phyloP scores from a whole-genome alignment of 2,113 vertebrate genomes.

The Brachypteracias leptosomus region DNA sequence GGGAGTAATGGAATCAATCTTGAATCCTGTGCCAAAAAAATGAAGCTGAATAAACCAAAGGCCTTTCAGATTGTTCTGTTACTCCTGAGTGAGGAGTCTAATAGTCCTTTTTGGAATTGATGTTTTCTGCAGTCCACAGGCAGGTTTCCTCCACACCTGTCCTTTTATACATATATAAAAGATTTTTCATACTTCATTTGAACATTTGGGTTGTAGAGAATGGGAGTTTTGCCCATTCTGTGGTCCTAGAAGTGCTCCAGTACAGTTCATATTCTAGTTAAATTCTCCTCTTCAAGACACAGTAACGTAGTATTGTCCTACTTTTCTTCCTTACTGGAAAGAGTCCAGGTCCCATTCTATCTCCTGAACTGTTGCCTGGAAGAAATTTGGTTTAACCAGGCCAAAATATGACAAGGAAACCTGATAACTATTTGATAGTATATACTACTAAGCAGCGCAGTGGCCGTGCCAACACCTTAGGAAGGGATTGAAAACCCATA shows the following conservation, averaged over 20 bases:
- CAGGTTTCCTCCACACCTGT: neutral
- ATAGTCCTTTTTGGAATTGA: neutral
- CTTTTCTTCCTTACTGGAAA: neutral
- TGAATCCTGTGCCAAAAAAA: neutral
- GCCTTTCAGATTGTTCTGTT: neutral
- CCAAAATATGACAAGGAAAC: neutral
- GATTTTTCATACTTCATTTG: neutral
- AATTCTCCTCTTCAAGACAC: neutral
- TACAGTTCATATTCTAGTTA: neutral
- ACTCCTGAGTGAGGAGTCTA: neutral
- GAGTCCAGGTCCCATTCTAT: neutral
- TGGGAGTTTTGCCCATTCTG: rapidly evolving
- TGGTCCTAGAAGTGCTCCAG: neutral
- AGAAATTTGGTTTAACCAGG: neutral
- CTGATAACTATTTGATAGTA: neutral
- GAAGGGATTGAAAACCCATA: neutral
- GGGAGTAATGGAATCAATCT: neutral
- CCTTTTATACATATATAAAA: neutral
- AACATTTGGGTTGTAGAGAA: neutral
- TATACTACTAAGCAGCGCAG: neutral
- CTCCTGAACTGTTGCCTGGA: neutral
- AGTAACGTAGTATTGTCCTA: neutral
- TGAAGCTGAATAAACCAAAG: neutral
- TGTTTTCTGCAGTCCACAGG: neutral
- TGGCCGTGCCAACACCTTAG: neutral